Percentiles rank a stretch among this genome's conserved stretches.
Conservation (phyloP, 2,113 vertebrate species). For the Menura novaehollandiae region DNA sequence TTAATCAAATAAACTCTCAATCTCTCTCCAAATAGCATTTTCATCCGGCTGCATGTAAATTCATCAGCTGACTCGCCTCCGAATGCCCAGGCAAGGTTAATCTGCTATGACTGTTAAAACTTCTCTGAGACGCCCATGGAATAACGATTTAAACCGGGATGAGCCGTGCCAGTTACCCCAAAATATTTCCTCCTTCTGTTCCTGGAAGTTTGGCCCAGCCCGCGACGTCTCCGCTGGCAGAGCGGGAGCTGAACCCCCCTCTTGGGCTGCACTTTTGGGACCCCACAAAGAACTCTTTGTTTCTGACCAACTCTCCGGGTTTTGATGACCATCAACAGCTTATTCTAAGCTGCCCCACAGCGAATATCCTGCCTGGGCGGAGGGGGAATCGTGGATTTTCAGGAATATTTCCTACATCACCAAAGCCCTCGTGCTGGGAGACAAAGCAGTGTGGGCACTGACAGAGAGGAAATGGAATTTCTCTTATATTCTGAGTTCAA, state of each 20-base stretch:
- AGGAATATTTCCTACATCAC: neutral
- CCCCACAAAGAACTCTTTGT: neutral
- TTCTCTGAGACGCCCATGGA: constrained; percentile 80
- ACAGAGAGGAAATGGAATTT: neutral
- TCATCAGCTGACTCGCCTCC: constrained; percentile 81
- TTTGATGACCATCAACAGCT: neutral
- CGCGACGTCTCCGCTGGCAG: neutral
- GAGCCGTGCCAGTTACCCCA: constrained; percentile 68
- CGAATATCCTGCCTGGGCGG: neutral
- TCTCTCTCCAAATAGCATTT: constrained; percentile 89
- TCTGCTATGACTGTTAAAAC: constrained; percentile 97
- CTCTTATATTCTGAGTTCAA: neutral
- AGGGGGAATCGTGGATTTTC: neutral
- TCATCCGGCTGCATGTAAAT: constrained; percentile 90
- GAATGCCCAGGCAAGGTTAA: constrained; percentile 86
- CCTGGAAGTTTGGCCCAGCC: neutral
- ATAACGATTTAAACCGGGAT: constrained; percentile 77
- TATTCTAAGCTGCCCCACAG: neutral
- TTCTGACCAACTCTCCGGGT: neutral
- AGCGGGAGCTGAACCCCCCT: neutral
- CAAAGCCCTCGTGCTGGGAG: neutral
- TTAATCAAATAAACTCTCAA: constrained; percentile 90
- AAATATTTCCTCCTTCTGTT: constrained; percentile 35
- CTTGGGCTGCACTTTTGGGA: neutral
- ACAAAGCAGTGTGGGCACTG: neutral